These are phyloP conservation scores for Rhincodon typus DNA, from an alignment of 2,797 vertebrate genomes.

Conservation along the genomic window DNA sequence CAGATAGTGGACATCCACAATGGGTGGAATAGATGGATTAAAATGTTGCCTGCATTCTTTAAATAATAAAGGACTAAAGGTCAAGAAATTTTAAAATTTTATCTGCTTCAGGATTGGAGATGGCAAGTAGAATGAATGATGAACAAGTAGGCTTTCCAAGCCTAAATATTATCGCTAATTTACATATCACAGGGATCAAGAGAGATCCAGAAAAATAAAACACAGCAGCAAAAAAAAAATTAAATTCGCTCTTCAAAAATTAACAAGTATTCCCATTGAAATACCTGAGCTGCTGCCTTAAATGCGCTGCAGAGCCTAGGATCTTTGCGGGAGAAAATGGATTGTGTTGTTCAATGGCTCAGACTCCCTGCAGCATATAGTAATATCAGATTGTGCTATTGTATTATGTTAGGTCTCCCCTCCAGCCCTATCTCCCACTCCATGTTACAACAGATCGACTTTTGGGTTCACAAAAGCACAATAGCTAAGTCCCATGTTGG, in stretches of 20 bases:
- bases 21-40: too few relatives aligned
- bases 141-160: background rate
- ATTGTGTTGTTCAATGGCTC: background rate
- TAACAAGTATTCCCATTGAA: background rate
- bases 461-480: background rate
- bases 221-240: too few relatives aligned
- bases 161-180: background rate
- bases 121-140: too few relatives aligned
- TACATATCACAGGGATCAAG: too few relatives aligned
- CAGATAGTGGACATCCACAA: too few relatives aligned
- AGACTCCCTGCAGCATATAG: background rate
- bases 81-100: too few relatives aligned
- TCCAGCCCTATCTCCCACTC: background rate
- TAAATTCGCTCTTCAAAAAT: background rate
- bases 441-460: background rate
- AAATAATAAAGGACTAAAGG: too few relatives aligned
- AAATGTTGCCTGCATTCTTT: too few relatives aligned
- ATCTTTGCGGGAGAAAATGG: background rate
- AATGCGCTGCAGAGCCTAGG: background rate
- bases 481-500: background rate
- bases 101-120: too few relatives aligned
- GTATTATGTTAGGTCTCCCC: background rate
- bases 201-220: too few relatives aligned
- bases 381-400: background rate
- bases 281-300: background rate